Evolutionary conservation across 2,888 invertebrate genomes (phyloP), one percentile per base, ranked within the genome.

Genomic region (Gibbula magus): DNA sequence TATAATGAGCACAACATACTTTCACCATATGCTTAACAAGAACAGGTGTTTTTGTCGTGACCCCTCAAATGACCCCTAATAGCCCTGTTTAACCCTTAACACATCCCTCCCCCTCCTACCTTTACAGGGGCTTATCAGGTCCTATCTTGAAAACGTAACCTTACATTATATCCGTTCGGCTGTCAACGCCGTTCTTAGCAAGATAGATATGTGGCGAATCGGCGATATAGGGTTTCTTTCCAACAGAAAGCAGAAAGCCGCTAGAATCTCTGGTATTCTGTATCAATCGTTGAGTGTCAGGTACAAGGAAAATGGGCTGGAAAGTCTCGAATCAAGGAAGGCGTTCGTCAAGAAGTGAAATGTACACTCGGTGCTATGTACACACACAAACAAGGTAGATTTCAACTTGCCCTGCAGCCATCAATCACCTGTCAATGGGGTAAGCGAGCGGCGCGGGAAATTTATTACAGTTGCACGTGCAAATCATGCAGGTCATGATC

Each of bases 371-470:
- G 61, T 61, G 61, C 29, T 61, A 61, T 61, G 61, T 61, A 61
- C 61, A 61, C 61, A 61, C 61, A 61, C 61, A 61, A 61, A 61
- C 61, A 61, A 61, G 61, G 61, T 25, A 61, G 61, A 61, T 61
- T 22, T 61, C 61, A 61, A 61, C 61, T 61, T 61, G 61, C 29
- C 61, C 29, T 25, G 29, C 61, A 61, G 29, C 61, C 61, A 61
- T 61, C 61, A 61, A 61, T 61, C 61, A 61, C 61, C 25, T 61
- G 61, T 61, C 61, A 61, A 61, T 61, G 61, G 29, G 29, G 45
- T 29, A 61, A 61, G 29, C 29, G 61, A 61, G 61, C 16, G 61
- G 61, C 29, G 61, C 25, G 29, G 61, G 61, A 29, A 61, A 61
- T 61, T 25, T 61, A 29, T 61, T 29, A 61, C 61, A 61, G 45